Percentiles rank a stretch among this genome's conserved stretches.
phyloP scores from a whole-genome alignment of 2,888 invertebrate genomes.

The Drosophila atripex region DNA sequence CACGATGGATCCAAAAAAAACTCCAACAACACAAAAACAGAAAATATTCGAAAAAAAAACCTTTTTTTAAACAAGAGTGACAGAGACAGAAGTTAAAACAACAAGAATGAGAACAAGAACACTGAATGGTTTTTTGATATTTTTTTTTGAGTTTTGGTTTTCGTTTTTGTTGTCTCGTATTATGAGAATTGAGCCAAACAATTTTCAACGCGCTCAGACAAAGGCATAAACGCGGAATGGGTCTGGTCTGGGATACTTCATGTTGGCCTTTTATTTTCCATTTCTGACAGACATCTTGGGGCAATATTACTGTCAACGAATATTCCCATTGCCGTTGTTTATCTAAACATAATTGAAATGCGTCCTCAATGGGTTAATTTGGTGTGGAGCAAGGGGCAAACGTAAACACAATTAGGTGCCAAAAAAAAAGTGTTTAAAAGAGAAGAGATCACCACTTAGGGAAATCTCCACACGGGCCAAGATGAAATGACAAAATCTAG shows the following conservation, averaged over 20 bases:
- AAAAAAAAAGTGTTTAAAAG: slow-evolving; percentile 27
- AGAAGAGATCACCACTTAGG: slow-evolving; percentile 19
- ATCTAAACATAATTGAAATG: slow-evolving; percentile 76
- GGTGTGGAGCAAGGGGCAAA: slow-evolving; percentile 61
- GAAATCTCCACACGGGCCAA: slow-evolving; percentile 46
- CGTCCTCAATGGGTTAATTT: slow-evolving; percentile 77
- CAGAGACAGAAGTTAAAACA: slow-evolving; percentile 41
- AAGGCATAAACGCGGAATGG: slow-evolving; percentile 63
- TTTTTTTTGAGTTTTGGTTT: slow-evolving; percentile 13
- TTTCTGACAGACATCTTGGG: slow-evolving; percentile 49
- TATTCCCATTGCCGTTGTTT: slow-evolving; percentile 57
- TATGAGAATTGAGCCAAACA: slow-evolving; percentile 77
- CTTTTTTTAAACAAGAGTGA: slow-evolving; percentile 51
- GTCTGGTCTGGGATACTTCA: slow-evolving; percentile 50
- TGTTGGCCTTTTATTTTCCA: slow-evolving; percentile 25
- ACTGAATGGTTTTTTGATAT: slow-evolving; percentile 57
- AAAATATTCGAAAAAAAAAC: slow-evolving; percentile 40
- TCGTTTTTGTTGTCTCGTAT: slow-evolving; percentile 39
- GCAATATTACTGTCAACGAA: slow-evolving; percentile 69
- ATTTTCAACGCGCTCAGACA: slow-evolving; percentile 68
- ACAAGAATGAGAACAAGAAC: slow-evolving; percentile 79
- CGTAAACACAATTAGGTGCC: slow-evolving; percentile 77
- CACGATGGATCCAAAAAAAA: slow-evolving; percentile 66
- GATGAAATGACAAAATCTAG: slow-evolving; percentile 77
- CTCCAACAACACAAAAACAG: slow-evolving; percentile 44